phyloP scores from a whole-genome alignment of 2,888 invertebrate genomes.

The Amblyjoppa fuscipennis region DNA sequence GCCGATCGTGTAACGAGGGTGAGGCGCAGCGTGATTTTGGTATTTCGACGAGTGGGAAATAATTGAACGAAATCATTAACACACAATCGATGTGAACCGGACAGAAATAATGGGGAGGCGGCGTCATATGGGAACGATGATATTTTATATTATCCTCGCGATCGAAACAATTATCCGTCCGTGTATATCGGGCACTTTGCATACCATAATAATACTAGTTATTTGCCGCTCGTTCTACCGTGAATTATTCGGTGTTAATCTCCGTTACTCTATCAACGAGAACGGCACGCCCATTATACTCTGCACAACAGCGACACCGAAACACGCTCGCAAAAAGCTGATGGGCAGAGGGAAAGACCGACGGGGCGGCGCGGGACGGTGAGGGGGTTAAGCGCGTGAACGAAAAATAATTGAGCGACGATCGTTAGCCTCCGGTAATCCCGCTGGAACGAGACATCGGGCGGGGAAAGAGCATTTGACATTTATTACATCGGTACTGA shows the following conservation, averaged over 20 bases:
- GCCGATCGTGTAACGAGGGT: not conserved
- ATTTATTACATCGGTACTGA: slow-evolving; percentile 74
- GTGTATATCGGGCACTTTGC: slow-evolving; percentile 12
- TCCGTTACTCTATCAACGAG: slow-evolving; percentile 67
- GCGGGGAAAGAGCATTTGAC: slow-evolving; percentile 70
- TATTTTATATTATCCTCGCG: slow-evolving; percentile 32
- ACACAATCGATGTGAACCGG: not conserved
- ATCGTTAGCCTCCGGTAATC: slow-evolving; percentile 75
- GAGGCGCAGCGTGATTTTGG: not conserved
- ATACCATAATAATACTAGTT: slow-evolving; percentile 33
- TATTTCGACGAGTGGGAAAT: not conserved
- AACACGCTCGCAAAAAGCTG: slow-evolving; percentile 61
- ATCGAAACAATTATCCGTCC: slow-evolving; percentile 54
- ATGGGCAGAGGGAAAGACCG: slow-evolving; percentile 37
- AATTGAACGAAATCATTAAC: slow-evolving; percentile 29
- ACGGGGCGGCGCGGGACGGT: not conserved
- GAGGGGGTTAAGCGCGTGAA: slow-evolving; percentile 58
- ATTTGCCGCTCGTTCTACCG: slow-evolving; percentile 64
- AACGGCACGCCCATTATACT: slow-evolving; percentile 61
- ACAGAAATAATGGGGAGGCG: slow-evolving; percentile 17
- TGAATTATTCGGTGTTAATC: slow-evolving; percentile 67
- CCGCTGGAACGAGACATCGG: slow-evolving; percentile 64
- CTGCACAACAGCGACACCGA: slow-evolving; percentile 60
- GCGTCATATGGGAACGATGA: not conserved
- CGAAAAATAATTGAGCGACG: slow-evolving; percentile 69